Conservation (phyloP, 2,888 invertebrate genomes). For the Halictus ligatus region DNA sequence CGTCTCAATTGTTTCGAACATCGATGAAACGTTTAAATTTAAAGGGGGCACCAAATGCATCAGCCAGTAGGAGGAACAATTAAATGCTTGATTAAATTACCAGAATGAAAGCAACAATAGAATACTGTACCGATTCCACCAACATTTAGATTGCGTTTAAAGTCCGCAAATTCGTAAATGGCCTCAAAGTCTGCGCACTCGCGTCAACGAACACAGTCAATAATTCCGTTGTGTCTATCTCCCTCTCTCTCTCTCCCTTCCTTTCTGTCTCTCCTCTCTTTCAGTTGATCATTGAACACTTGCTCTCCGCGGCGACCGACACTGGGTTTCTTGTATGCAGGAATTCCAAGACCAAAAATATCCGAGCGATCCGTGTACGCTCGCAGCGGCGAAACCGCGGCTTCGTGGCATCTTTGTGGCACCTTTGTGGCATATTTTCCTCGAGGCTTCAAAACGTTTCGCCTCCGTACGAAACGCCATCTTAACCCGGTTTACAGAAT, state of each 20-base stretch:
- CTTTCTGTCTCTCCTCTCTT: neutral
- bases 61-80: too few species aligned
- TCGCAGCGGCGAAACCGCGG: constrained; percentile 56
- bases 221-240: constrained; percentile 37
- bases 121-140: neutral
- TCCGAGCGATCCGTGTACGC: constrained; percentile 57
- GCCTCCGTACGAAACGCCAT: constrained; percentile 38
- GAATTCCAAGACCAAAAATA: constrained; percentile 70
- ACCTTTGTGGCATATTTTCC: constrained; percentile 67
- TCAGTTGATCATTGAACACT: constrained; percentile 23
- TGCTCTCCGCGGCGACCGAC: constrained; percentile 44
- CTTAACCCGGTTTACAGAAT: constrained; percentile 58
- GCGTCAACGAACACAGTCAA: constrained; percentile 45
- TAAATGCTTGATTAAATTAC: neutral
- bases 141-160: neutral
- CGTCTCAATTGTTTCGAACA: too few species aligned
- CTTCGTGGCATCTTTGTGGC: constrained; percentile 69
- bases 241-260: neutral
- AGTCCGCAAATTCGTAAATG: neutral
- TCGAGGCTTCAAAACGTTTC: constrained; percentile 59
- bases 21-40: too few species aligned
- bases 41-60: too few species aligned
- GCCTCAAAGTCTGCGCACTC: constrained; percentile 8
- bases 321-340: constrained; percentile 61
- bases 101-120: neutral